phyloP scores from a whole-genome alignment of 2,888 invertebrate species.

The Pheosia gnoma region DNA sequence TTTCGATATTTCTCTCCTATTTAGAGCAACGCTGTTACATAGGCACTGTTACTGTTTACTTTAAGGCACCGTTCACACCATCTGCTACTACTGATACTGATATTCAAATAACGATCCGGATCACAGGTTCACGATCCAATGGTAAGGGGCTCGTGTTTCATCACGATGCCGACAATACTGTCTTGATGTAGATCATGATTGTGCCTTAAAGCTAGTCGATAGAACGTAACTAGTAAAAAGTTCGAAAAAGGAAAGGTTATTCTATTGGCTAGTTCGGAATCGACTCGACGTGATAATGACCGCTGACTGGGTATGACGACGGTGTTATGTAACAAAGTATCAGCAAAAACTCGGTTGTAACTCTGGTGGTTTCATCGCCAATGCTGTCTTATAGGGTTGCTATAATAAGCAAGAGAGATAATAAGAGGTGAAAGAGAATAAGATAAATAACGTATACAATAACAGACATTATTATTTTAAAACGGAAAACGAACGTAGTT shows the following conservation, averaged over 20 bases:
- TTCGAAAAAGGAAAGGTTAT: conserved; percentile 40
- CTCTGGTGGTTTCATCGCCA: conserved; percentile 1
- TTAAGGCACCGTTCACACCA: no score
- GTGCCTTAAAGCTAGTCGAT: neutral
- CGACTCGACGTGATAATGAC: conserved; percentile 60
- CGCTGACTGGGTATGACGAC: conserved; percentile 53
- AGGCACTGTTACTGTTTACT: no score
- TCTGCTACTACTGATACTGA: no score
- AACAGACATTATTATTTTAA: no score
- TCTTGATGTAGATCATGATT: no score
- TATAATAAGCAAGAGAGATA: neutral
- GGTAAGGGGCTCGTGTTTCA: no score
- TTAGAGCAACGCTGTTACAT: no score
- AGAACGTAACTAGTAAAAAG: conserved; percentile 12
- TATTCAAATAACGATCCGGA: no score
- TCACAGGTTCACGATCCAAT: no score
- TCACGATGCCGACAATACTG: neutral
- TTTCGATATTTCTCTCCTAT: no score
- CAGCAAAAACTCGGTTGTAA: conserved; percentile 16
- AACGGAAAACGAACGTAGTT: no score
- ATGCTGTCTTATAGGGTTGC: neutral
- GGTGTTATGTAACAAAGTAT: conserved; percentile 35
- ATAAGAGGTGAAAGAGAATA: neutral
- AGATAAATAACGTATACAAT: no score
- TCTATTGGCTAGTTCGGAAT: conserved; percentile 35